Conservation (phyloP, 2,113 vertebrate genomes). For the Mystacornis crossleyi region DNA sequence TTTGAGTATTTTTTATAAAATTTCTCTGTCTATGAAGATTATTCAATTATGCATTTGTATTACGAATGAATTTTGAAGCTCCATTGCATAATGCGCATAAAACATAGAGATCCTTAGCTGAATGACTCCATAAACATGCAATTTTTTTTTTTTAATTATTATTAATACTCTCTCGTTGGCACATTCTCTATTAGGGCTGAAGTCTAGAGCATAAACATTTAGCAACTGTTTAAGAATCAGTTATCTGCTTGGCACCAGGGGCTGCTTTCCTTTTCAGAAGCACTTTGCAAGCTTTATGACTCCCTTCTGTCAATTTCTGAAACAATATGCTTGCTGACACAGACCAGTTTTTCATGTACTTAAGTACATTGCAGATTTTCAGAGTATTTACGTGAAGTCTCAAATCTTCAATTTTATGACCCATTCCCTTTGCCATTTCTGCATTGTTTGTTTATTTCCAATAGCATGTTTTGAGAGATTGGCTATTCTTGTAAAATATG, state of each 20-base stretch:
- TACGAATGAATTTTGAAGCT: not conserved
- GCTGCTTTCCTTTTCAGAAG: not conserved
- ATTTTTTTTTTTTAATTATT: not conserved
- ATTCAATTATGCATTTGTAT: not conserved
- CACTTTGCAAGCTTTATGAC: slow-evolving; percentile 13
- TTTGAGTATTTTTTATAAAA: not conserved
- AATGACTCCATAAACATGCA: not conserved
- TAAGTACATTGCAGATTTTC: slow-evolving; percentile 25
- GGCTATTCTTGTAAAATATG: not conserved
- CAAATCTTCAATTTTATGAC: not conserved
- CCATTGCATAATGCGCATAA: not conserved
- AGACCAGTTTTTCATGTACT: not conserved
- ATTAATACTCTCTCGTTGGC: not conserved
- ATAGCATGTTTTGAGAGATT: not conserved
- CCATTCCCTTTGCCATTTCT: not conserved
- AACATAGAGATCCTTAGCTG: not conserved
- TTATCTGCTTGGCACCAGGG: not conserved
- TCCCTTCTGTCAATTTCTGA: slow-evolving; percentile 11
- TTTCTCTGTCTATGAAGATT: not conserved
- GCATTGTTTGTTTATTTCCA: not conserved
- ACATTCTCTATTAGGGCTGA: not conserved
- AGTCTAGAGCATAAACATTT: not conserved
- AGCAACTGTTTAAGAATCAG: slow-evolving; percentile 13
- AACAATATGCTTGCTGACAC: slow-evolving; percentile 22
- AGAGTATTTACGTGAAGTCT: not conserved